Percentiles rank a stretch among this genome's conserved stretches.
phyloP scores from a whole-genome alignment of 1,140 invertebrate species.

The Dysdera silvatica region DNA sequence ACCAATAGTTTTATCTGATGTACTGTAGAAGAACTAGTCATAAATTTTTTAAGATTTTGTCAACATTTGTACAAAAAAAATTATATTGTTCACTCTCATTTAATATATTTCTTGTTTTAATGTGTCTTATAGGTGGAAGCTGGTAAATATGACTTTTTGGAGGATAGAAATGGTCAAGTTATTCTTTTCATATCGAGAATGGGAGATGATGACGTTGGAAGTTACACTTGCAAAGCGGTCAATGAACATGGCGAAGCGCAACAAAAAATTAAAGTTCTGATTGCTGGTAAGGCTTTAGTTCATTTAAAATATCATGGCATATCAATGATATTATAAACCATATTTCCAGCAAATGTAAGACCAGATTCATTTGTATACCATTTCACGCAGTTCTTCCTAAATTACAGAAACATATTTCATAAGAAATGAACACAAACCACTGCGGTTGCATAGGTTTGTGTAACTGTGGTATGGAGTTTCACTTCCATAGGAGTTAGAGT shows the following conservation, averaged over 20 bases:
- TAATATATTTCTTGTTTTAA: background rate
- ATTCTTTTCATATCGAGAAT: conserved; percentile 61
- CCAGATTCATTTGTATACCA: no score
- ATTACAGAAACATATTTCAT: no score
- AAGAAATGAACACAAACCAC: no score
- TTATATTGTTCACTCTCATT: background rate
- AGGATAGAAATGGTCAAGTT: conserved; percentile 78
- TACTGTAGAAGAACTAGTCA: no score
- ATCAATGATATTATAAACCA: no score
- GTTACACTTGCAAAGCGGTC: conserved; percentile 82
- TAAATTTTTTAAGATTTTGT: no score
- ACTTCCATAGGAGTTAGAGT: no score
- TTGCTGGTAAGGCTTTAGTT: conserved; percentile 51
- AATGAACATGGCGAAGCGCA: conserved; percentile 83
- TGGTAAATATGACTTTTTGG: conserved; percentile 66
- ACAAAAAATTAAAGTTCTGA: conserved; percentile 70
- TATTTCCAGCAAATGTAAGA: no score
- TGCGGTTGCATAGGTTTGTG: no score
- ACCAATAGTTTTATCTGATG: no score
- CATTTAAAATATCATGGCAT: background rate
- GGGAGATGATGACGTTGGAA: conserved; percentile 80
- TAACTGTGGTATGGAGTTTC: no score
- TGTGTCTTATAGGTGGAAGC: conserved; percentile 37
- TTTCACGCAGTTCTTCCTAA: no score
- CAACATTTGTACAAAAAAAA: background rate